These are phyloP conservation scores for Xenopus laevis DNA, from an alignment of 2,113 vertebrate species.

Conservation along the genomic window DNA sequence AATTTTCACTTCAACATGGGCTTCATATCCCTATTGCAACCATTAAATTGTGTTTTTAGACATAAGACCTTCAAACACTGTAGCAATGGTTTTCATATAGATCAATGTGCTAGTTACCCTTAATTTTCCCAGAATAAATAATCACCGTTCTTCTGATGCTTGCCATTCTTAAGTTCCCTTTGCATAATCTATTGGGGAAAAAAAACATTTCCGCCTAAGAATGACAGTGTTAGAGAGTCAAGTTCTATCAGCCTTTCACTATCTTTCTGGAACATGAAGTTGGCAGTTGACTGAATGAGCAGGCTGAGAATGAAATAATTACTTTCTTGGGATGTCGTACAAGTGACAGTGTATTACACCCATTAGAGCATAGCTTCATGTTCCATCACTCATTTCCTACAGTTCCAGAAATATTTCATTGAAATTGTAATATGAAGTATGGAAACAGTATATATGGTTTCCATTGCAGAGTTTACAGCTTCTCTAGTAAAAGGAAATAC, in stretches of 20 bases:
- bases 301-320: constrained; percentile 39
- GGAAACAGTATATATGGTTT: constrained; percentile 16
- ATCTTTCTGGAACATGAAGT: constrained; percentile 38
- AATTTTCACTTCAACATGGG: too few relatives aligned
- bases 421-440: constrained; percentile 33
- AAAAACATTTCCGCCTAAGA: constrained; percentile 8
- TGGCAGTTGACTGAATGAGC: constrained; percentile 36
- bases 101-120: too few relatives aligned
- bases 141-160: too few relatives aligned
- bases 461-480: background rate
- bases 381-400: constrained; percentile 34
- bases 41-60: too few relatives aligned
- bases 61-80: too few relatives aligned
- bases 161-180: too few relatives aligned
- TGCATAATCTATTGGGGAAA: too few relatives aligned
- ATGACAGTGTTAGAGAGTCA: constrained; percentile 10
- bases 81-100: too few relatives aligned
- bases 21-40: too few relatives aligned
- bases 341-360: constrained; percentile 44
- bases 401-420: constrained; percentile 29
- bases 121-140: too few relatives aligned
- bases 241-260: constrained; percentile 13
- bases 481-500: background rate
- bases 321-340: constrained; percentile 42
- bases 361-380: constrained; percentile 44